Evolutionary conservation across 2,888 invertebrate genomes (phyloP), one percentile per base, ranked within the genome.

Genomic region (Agrotis exclamationis): DNA sequence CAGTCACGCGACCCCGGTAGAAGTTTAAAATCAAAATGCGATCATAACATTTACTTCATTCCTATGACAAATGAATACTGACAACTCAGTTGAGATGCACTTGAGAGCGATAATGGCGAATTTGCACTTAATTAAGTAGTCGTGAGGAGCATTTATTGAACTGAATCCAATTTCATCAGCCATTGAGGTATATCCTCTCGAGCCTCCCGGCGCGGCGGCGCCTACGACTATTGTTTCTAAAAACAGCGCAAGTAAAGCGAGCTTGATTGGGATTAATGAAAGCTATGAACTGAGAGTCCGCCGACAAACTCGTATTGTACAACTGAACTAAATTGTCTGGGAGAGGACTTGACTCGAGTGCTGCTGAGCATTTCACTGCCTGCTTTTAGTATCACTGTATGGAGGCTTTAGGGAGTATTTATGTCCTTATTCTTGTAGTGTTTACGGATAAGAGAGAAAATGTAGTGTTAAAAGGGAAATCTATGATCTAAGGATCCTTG

Each of bases 211-310:
- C n/a, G n/a, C 18, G n/a, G 44, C n/a, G 3, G 7, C 18, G n/a
- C 22, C 44, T 16, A 53, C 51, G 62, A 33, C 24, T n/a, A 24
- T 47, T 62, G 47, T 45, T 50, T 59, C n/a, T 20, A 62, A 39
- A 44, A 57, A 62, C 28, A 44, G 47, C 28, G 14, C n/a, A 44
- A 68, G 22, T 63, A 51, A 63, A 33, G 22, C 44, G 22, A 65
- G 28, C 39, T 28, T 5, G 33, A 62, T 39, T 67, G 54, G 53
- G 68, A 64, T 72, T 63, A 80, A 74, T 70, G 50, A 53, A 53
- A 51, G 51, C 63, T 28, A 65, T 79, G 63, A 70, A 66, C 44
- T 58, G 22, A 1, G 56, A 74, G 39, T 62, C 59, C 48, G 13
- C 44, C 18, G 22, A 44, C 18, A 59, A 3, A 53, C 58, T 44